These are phyloP conservation scores for Muscicapa striata DNA, from an alignment of 2,797 vertebrate species.

Conservation along the genomic window DNA sequence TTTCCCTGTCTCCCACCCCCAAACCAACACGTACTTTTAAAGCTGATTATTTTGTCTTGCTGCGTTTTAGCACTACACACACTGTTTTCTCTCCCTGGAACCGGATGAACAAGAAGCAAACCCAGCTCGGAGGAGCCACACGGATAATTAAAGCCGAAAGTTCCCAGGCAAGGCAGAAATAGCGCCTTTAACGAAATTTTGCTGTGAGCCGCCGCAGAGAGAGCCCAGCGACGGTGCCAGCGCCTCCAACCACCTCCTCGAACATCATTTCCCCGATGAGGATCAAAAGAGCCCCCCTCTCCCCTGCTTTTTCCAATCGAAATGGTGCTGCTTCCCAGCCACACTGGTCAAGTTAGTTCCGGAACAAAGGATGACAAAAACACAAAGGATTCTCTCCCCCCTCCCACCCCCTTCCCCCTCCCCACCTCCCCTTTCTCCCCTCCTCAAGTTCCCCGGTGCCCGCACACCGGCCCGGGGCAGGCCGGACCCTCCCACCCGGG, in stretches of 20 bases:
- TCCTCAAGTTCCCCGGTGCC: neutral
- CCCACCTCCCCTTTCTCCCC: neutral
- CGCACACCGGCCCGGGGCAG: neutral
- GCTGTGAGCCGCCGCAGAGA: neutral
- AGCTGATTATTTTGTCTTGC: conserved; percentile 47
- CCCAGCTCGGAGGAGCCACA: neutral
- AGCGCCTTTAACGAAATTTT: conserved; percentile 51
- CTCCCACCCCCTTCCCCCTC: no score
- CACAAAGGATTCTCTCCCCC: conserved; percentile 26
- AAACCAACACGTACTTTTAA: conserved; percentile 1
- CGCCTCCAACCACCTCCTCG: neutral
- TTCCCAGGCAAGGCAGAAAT: neutral
- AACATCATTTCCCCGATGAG: neutral
- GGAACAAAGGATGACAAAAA: conserved; percentile 51
- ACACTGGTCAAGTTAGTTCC: conserved; percentile 40
- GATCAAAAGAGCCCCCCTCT: neutral
- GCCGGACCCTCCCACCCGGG: neutral
- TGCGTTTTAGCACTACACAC: neutral
- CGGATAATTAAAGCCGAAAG: conserved; percentile 35
- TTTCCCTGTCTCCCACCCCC: neutral
- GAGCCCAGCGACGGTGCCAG: neutral
- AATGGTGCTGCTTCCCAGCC: neutral
- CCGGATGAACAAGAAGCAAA: neutral
- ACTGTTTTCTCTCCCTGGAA: neutral
- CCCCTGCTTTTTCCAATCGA: neutral